Percentiles rank a stretch among this genome's conserved stretches.
phyloP scores from a whole-genome alignment of 1,140 invertebrate species.

The Aporrectodea caliginosa region DNA sequence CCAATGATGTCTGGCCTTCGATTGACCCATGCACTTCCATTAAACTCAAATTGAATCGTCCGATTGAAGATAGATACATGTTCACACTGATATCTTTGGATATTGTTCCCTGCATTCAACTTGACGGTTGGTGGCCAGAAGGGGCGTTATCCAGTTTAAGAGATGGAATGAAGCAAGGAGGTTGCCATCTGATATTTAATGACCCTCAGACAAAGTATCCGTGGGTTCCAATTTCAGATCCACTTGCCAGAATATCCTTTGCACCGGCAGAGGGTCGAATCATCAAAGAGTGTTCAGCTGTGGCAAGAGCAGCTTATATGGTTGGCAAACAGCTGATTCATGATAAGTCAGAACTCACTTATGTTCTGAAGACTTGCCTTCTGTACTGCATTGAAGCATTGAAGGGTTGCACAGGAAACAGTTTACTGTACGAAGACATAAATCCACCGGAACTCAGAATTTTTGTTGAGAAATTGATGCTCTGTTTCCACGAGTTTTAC shows the following conservation, averaged over 20 bases:
- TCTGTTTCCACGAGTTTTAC: no score
- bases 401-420: no score
- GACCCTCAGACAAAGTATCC: neutral
- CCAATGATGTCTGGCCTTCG: no score
- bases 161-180: neutral
- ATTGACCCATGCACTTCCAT: no score
- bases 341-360: neutral
- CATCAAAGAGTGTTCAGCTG: neutral
- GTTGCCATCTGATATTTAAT: neutral
- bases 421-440: no score
- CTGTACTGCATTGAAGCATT: neutral
- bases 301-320: neutral
- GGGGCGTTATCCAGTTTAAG: neutral
- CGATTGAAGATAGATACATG: no score
- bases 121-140: neutral
- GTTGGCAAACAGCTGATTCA: neutral
- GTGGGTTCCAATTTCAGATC: neutral
- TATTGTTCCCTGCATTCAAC: neutral
- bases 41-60: no score
- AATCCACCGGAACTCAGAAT: no score
- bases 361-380: neutral
- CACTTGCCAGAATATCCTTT: neutral
- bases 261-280: neutral
- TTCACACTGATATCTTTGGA: neutral
- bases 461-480: no score